Evolutionary conservation across 2,113 vertebrate species (phyloP), one percentile per base, ranked within the genome.

Genomic region (Anser cygnoides): DNA sequence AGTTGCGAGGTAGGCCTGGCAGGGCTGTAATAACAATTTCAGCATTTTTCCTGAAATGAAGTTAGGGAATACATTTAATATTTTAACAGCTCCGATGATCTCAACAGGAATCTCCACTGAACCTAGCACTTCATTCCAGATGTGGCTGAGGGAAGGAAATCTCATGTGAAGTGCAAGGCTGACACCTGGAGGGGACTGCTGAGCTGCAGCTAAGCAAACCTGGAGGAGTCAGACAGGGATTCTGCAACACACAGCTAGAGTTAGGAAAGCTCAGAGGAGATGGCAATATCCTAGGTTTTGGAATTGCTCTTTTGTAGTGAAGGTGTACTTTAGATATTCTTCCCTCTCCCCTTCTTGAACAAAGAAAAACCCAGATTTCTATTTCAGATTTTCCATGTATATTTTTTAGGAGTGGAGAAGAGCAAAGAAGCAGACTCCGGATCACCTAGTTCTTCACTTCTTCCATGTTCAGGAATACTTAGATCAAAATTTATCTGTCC

Each of bases 161-260:
- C 44, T 75, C 44, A 68, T 49, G 29, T 26, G 9, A 96, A 96
- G 95, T 90, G 90, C 94, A 97, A 97, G 97, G 76, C 97, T 97
- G 97, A 98, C 97, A 97, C 92, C 97, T 97, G 96, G 90, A 98
- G 97, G 97, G 96, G 31, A 96, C 31, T 80, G 72, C 4, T 12
- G 14, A 61, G 77, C 44, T 75, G 82, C 82, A 88, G 49, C 46
- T 4, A 4, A 26, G 22, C 39, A 17, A 88, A 62, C 3, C 54
- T 41, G 35, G 33, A 61, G 43, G 52, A 83, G 55, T 21, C 4
- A 11, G 52, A 3, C 6, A 2, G 35, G 75, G 61, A 49, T 43
- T 65, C 63, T 80, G 52, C 43, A 50, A 19, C 79, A 12, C 49
- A 8, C 44, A 28, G 39, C 41, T 41, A 43, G n/a, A 13, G 21